Base-by-base conservation (phyloP, 2,797 vertebrate species). In the Mormyrus hasselquistii region DNA sequence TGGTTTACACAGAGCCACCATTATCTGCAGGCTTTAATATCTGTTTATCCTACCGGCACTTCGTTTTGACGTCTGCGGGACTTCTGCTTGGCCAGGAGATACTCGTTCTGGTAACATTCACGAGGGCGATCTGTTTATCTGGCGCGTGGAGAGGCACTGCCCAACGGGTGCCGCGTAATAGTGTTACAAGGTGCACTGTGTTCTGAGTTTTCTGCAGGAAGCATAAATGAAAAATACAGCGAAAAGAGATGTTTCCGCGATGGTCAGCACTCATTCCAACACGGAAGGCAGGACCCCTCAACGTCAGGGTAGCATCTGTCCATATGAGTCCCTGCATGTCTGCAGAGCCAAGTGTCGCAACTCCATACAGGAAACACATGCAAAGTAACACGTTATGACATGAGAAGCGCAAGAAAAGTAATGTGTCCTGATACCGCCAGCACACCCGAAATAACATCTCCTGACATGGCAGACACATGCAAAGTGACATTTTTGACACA, bases 1-100 rank as follows among this genome's bases (percentile, higher is more conserved):
- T 91, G 91, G n/a, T 65, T 53, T 89, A 90, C 88, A 88, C 83
- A 0, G 91, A 57, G 10, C 16, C 25, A 34, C 10, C 10, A 84
- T 50, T 84, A 50, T 57, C 85, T 57, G 8, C 83, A 57, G 16
- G 85, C 9, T 57, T 19, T 86, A 86, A 57, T 57, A 38, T 86
- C 85, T 86, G 85, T 50, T 55, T 57, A 7, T 57, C 52, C 85
- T 38, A 7, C 62, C 49, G 79, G 85, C 69, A 83, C 8, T 44
- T 16, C 52, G 53, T 41, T 16, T 9, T 14, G 87, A 86, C 38
- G 47, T 84, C 47, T 50, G 82, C 73, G n/a, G 16, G 16, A 50
- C 82, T 29, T 84, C 41, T 22, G 82, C 47, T 49, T 50, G 19
- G 7, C 41, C 22, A 9, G 41, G 41, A 47, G 41, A 84, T 12